phyloP scores from a whole-genome alignment of 2,888 invertebrate genomes.

The Coremacera marginata region DNA sequence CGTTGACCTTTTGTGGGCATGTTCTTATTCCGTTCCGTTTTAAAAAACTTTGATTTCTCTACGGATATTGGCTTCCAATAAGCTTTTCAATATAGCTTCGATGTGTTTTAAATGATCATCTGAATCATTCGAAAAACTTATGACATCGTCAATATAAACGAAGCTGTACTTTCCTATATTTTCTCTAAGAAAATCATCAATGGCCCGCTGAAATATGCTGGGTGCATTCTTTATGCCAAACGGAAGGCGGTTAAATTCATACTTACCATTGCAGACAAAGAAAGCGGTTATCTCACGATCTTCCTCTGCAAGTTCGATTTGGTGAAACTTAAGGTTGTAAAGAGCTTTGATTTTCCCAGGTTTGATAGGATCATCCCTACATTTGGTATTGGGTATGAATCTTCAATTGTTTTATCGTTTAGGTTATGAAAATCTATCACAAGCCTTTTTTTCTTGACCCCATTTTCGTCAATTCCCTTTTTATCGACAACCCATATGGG shows the following conservation, averaged over 20 bases:
- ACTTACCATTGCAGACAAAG: no score
- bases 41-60: neutral
- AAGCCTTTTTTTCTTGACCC: neutral
- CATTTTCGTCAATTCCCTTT: no score
- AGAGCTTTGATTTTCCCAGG: no score
- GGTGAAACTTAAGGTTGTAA: neutral
- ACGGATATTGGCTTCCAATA: neutral
- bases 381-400: neutral
- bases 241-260: neutral
- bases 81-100: constrained; percentile 5
- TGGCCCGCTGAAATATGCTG: no score
- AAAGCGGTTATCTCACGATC: neutral
- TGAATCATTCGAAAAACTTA: neutral
- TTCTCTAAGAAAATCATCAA: neutral
- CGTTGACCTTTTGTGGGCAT: neutral
- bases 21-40: neutral
- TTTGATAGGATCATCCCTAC: neutral
- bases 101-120: neutral
- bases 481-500: no score
- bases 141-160: constrained; percentile 11
- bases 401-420: neutral
- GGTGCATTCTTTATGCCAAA: neutral
- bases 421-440: neutral
- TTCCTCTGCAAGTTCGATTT: neutral
- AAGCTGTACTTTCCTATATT: constrained; percentile 12